phyloP scores from a whole-genome alignment of 2,797 vertebrate species.

The Chelmon rostratus region DNA sequence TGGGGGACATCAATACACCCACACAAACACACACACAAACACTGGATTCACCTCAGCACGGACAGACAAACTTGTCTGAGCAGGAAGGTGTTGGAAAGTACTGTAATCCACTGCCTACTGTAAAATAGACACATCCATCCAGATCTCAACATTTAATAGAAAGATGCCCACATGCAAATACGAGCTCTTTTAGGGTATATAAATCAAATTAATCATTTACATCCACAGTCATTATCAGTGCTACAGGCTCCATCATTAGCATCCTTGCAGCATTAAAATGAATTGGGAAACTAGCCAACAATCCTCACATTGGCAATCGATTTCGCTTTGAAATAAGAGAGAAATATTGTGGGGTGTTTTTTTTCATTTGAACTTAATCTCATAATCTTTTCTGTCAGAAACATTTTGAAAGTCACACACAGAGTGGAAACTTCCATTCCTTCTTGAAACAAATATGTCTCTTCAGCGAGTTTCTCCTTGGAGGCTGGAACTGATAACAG shows the following conservation, averaged over 20 bases:
- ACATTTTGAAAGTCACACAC: too few relatives aligned
- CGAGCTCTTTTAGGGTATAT: not conserved
- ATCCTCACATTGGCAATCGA: not conserved
- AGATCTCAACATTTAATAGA: not conserved
- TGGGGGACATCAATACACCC: constrained; percentile 51
- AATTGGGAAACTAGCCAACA: not conserved
- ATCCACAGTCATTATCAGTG: not conserved
- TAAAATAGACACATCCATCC: constrained; percentile 18
- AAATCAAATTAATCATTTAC: too few relatives aligned
- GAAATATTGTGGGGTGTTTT: too few relatives aligned
- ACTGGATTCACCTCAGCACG: constrained; percentile 23
- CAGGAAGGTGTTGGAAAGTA: constrained; percentile 5
- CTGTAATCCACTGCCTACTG: constrained; percentile 1
- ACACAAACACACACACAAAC: constrained; percentile 44
- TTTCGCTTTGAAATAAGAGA: not conserved
- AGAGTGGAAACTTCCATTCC: too few relatives aligned
- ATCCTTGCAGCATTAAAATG: not conserved
- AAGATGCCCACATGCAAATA: not conserved
- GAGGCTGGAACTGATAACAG: too few relatives aligned
- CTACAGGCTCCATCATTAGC: not conserved
- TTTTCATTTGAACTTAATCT: too few relatives aligned
- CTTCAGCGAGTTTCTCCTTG: not conserved
- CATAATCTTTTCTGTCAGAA: too few relatives aligned
- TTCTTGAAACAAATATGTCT: not conserved
- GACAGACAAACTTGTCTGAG: constrained; percentile 43